Conservation (phyloP, 1,140 invertebrate species). For the Eriosoma lanigerum region DNA sequence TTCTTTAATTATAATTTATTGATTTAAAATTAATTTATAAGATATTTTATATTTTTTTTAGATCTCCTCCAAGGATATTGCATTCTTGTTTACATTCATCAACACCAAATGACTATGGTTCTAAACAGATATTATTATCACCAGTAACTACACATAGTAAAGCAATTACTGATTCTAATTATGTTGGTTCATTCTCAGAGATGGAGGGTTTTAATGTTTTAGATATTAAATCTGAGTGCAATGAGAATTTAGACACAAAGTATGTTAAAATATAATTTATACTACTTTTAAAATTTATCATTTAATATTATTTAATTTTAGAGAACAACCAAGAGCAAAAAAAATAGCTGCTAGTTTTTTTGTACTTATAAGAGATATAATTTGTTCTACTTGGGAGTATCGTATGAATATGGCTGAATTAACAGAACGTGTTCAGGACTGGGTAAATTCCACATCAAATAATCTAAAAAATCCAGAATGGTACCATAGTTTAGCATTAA, state of each 20-base stretch:
- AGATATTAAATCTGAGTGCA: slow-evolving; percentile 36
- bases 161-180: slow-evolving; percentile 36
- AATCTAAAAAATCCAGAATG: slow-evolving; percentile 63
- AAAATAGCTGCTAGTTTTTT: slow-evolving; percentile 80
- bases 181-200: slow-evolving; percentile 41
- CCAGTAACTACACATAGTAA: slow-evolving; percentile 43
- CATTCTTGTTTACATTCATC: slow-evolving; percentile 1
- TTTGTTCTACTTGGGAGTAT: slow-evolving; percentile 79
- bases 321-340: slow-evolving; percentile 61
- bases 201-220: slow-evolving; percentile 42
- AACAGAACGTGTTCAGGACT: slow-evolving; percentile 73
- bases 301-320: slow-evolving; percentile 38
- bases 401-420: slow-evolving; percentile 73
- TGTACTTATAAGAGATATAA: slow-evolving; percentile 76
- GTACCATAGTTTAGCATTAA: slow-evolving; percentile 60
- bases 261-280: slow-evolving; percentile 11
- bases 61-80: slow-evolving; percentile 22
- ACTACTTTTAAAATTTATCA: background rate
- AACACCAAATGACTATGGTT: slow-evolving; percentile 2
- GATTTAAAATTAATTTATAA: too few species aligned
- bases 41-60: background rate
- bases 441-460: slow-evolving; percentile 80
- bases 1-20: background rate
- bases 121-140: slow-evolving; percentile 40
- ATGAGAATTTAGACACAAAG: slow-evolving; percentile 27